phyloP scores from a whole-genome alignment of 1,140 invertebrate genomes.

The Paralvinella palmiformis region DNA sequence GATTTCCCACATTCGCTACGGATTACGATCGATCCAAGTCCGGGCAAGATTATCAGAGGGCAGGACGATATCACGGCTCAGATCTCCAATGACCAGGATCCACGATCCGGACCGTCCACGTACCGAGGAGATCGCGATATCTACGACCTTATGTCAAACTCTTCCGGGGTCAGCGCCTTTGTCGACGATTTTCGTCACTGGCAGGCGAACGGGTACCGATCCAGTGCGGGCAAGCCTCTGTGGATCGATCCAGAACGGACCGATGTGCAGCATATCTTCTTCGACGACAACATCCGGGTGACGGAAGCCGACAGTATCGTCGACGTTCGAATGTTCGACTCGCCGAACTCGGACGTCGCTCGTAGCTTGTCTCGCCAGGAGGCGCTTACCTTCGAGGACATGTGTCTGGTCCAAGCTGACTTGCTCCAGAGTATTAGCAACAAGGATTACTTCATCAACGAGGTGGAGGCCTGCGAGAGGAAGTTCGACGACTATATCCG shows the following conservation, averaged over 20 bases:
- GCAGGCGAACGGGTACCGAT: constrained; percentile 36
- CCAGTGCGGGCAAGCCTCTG: constrained; percentile 37
- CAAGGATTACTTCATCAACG: constrained; percentile 38
- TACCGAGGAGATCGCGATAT: constrained; percentile 23
- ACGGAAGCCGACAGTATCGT: constrained; percentile 44
- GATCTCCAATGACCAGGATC: too few relatives aligned
- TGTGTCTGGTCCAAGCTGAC: constrained; percentile 40
- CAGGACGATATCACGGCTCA: constrained; percentile 24
- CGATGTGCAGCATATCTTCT: constrained; percentile 44
- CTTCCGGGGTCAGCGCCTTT: constrained; percentile 35
- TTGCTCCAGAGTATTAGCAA: constrained; percentile 37
- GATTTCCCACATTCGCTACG: constrained; percentile 27
- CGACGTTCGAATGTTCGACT: constrained; percentile 35
- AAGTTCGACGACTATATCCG: constrained; percentile 32
- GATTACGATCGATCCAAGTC: constrained; percentile 14
- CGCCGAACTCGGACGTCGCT: not conserved
- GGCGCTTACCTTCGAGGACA: constrained; percentile 31
- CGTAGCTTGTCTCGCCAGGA: constrained; percentile 28
- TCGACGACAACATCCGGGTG: constrained; percentile 44
- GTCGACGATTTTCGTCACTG: constrained; percentile 43
- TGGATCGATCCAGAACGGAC: constrained; percentile 38
- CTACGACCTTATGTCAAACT: constrained; percentile 31
- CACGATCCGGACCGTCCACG: not conserved
- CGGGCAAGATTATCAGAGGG: constrained; percentile 27
- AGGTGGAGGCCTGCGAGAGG: constrained; percentile 34